These are phyloP conservation scores for Lacerta agilis DNA, from an alignment of 2,797 vertebrate species.

Conservation along the genomic window DNA sequence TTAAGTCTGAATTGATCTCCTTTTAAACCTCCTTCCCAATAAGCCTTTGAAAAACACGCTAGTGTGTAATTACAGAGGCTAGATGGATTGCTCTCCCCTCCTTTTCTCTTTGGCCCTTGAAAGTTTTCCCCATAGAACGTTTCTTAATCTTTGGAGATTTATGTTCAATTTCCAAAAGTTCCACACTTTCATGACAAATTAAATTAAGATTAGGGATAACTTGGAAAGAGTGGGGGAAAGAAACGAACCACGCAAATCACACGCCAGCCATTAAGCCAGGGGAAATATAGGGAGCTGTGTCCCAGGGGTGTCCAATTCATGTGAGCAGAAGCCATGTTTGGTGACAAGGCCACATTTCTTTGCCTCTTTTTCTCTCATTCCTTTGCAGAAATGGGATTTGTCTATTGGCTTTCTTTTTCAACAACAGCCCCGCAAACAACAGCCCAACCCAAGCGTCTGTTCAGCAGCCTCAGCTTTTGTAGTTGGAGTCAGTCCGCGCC, in stretches of 20 bases:
- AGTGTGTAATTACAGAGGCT: slow-evolving; percentile 7
- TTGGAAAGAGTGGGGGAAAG: background rate
- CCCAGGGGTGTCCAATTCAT: too few species aligned
- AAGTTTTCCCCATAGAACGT: background rate
- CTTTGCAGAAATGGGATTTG: too few species aligned
- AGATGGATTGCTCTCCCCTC: background rate
- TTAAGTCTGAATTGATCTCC: slow-evolving; percentile 15
- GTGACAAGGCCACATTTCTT: too few species aligned
- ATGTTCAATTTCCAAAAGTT: background rate
- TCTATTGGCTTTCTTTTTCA: too few species aligned
- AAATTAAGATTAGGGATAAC: slow-evolving; percentile 12
- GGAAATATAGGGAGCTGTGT: background rate
- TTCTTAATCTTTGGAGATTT: background rate
- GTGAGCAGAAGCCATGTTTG: too few species aligned
- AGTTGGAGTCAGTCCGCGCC: too few species aligned
- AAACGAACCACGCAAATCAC: background rate
- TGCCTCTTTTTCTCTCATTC: too few species aligned
- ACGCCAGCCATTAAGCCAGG: background rate
- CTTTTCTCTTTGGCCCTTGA: background rate
- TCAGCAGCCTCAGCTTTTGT: too few species aligned
- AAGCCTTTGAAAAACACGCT: slow-evolving; percentile 25
- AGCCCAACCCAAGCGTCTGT: too few species aligned
- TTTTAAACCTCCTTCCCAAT: background rate
- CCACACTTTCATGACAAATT: slow-evolving; percentile 3
- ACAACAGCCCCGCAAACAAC: too few species aligned